A percentile compares a stretch with the other conserved stretches of the same genome.
Conservation (phyloP, 2,888 invertebrate genomes). For the Biston betularia region DNA sequence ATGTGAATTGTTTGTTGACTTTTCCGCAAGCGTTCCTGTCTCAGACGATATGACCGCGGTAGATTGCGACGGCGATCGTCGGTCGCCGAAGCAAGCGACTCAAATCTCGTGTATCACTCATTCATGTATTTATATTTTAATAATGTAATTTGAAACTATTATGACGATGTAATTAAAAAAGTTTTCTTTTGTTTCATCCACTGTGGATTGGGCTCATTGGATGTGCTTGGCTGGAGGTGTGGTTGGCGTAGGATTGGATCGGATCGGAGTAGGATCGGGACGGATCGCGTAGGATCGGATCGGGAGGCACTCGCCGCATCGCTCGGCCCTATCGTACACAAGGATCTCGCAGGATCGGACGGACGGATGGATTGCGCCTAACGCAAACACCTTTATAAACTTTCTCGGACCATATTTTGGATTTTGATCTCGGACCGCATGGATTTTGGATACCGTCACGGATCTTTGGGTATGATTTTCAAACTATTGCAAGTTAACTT, state of each 20-base stretch:
- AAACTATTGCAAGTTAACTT: conserved; percentile 77
- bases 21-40: neutral
- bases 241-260: conserved; percentile 60
- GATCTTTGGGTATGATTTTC: conserved; percentile 83
- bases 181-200: conserved; percentile 86
- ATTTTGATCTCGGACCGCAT: conserved; percentile 36
- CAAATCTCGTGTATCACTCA: neutral
- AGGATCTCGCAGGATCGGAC: conserved; percentile 55
- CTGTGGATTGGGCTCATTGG: conserved; percentile 83
- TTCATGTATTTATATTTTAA: conserved; percentile 24
- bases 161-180: conserved; percentile 72
- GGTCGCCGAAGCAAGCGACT: conserved; percentile 9
- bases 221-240: conserved; percentile 64
- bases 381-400: conserved; percentile 45
- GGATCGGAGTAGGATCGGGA: conserved; percentile 47
- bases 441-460: conserved; percentile 52
- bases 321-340: conserved; percentile 59
- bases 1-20: conserved; percentile 5
- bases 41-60: conserved; percentile 4
- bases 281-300: conserved; percentile 48
- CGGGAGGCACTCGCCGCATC: conserved; percentile 48
- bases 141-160: conserved; percentile 36
- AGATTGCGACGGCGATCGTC: conserved; percentile 4
- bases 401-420: conserved; percentile 32
- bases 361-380: conserved; percentile 51